Evolutionary conservation across 2,797 vertebrate species (phyloP).

Genomic region (Rhincodon typus): DNA sequence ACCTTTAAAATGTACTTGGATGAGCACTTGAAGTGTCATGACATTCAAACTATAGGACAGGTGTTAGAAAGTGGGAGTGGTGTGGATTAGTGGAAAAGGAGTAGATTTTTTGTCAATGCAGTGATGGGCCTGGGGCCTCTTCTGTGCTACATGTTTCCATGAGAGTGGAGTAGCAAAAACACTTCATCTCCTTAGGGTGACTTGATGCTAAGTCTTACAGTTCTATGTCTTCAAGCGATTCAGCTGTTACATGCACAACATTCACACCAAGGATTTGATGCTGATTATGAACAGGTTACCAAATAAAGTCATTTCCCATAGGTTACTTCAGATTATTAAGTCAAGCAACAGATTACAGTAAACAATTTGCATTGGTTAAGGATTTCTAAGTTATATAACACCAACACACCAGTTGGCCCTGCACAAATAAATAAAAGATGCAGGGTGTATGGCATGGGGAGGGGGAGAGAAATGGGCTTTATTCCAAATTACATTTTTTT

Average conservation of each 20-base stretch:
- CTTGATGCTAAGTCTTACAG: neutral
- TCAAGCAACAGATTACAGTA: neutral
- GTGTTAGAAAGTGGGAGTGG: too few species aligned
- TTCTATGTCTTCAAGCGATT: neutral
- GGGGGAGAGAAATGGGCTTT: neutral
- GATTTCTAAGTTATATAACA: neutral
- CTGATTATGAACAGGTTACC: neutral
- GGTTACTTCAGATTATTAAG: neutral
- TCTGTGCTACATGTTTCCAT: neutral
- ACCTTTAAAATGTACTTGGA: too few species aligned
- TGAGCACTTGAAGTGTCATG: too few species aligned
- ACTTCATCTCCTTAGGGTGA: neutral
- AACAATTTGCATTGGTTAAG: neutral
- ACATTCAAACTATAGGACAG: too few species aligned
- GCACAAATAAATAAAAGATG: neutral
- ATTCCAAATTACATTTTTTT: neutral
- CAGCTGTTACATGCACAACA: neutral
- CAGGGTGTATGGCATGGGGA: neutral
- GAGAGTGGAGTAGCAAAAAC: neutral
- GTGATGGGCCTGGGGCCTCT: too few species aligned
- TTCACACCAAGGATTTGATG: neutral
- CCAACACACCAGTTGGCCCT: neutral
- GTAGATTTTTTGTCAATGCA: too few species aligned
- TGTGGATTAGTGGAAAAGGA: too few species aligned
- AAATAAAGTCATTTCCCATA: neutral